These are phyloP conservation scores for Aricia artaxerxes DNA, from an alignment of 2,888 invertebrate genomes.

Conservation along the genomic window DNA sequence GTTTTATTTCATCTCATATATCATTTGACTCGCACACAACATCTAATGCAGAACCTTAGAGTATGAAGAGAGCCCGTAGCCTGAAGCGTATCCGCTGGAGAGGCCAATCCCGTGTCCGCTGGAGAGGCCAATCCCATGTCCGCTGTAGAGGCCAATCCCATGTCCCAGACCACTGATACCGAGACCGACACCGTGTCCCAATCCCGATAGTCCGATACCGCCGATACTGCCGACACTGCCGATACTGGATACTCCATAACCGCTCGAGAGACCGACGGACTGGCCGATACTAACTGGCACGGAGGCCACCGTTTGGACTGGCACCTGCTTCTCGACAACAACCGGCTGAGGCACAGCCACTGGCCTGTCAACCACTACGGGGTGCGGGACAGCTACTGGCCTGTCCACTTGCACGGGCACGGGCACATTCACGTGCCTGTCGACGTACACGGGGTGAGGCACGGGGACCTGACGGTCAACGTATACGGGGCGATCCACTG, in stretches of 20 bases:
- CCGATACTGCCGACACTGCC: slow-evolving; percentile 27
- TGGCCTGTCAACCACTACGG: slow-evolving; percentile 51
- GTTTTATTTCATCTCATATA: slow-evolving; percentile 41
- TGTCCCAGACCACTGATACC: slow-evolving; percentile 8
- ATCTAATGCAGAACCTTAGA: slow-evolving; percentile 43
- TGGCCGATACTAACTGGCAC: slow-evolving; percentile 35
- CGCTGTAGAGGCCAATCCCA: slow-evolving; percentile 25
- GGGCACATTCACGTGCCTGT: slow-evolving; percentile 80
- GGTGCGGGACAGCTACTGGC: slow-evolving; percentile 61
- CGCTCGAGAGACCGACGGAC: slow-evolving; percentile 25
- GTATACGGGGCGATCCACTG: slow-evolving; percentile 80
- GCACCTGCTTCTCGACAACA: slow-evolving; percentile 55
- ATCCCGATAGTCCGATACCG: slow-evolving; percentile 8
- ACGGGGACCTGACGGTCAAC: slow-evolving; percentile 78
- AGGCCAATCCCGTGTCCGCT: slow-evolving; percentile 36
- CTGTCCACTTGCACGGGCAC: slow-evolving; percentile 81
- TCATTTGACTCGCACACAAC: slow-evolving; percentile 44
- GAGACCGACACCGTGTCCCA: neutral
- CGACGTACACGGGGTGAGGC: slow-evolving; percentile 78
- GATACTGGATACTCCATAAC: slow-evolving; percentile 30
- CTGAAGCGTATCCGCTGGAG: slow-evolving; percentile 32
- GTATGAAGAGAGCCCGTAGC: slow-evolving; percentile 41
- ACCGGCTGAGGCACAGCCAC: slow-evolving; percentile 68
- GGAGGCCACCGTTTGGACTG: slow-evolving; percentile 47
- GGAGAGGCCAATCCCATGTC: slow-evolving; percentile 31